Base-by-base conservation (phyloP, 92 coral and sea anemone species). In the Heliopora coerulea region DNA sequence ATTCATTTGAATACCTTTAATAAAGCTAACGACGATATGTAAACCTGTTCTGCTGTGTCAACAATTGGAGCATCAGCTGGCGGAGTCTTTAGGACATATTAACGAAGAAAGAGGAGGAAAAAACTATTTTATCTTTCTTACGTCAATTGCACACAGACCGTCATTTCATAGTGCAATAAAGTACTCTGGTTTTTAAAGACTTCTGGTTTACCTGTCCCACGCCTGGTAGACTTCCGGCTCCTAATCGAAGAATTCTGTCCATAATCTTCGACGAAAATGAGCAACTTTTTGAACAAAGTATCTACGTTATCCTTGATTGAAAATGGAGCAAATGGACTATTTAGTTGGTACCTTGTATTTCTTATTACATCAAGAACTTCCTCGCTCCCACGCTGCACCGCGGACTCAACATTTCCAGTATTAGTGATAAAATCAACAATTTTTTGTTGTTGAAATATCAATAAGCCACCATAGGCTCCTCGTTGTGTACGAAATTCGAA, bases 181-280 rank as follows among this genome's bases (percentile, higher is more conserved):
- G 14, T 24, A 75, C 49, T 44, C 14, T 15, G 25, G 56, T 32
- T 24, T 32, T 28, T 23, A 59, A 46, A 46, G n/a, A 15, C n/a
- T 6, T 46, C 52, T 15, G 2, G 52, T 83, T 54, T 48, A 93
- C 98, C 88, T 93, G 98, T 13, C 97, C 97, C 23, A 92, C 97
- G 18, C 97, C 97, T 26, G 97, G 97, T 40, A 93, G 24, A 65
- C 98, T 96, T 27, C 98, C 98, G n/a, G 98, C 91, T 23, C 98
- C 98, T 78, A 93, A 57, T 59, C 98, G 92, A 65, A 93, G 82
- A 74, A 93, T 93, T 59, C 98, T 88, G 80, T 93, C 98, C 98
- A 93, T 92, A 42, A 21, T 59, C 1, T 19, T 12, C 1, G 23
- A 54, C 24, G 60, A 27, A 54, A 54, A 54, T 19, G 60, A 10